Base-by-base conservation (phyloP, 2,797 vertebrate species). In the Pygocentrus nattereri region DNA sequence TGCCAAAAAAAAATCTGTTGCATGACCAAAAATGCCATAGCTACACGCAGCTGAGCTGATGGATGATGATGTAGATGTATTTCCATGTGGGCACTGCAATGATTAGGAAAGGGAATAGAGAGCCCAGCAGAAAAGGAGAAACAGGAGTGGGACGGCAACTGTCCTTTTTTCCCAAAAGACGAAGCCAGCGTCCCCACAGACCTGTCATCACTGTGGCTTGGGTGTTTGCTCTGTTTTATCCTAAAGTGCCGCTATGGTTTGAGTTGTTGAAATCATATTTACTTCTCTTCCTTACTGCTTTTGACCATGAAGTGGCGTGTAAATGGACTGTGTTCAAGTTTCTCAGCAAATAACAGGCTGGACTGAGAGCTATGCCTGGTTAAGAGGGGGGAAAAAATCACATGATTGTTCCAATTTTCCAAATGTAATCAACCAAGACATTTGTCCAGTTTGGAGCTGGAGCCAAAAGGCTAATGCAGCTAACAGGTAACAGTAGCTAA, bases 271-370 rank as follows among this genome's bases (percentile, higher is more conserved):
- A 72, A 31, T 65, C 65, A 47, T 72, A 52, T 72, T 72, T 72
- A 31, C 49, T 34, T 72, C 27, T 72, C 25, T 54, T 50, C 13
- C 16, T 52, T 52, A 50, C 71, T 27, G 70, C 70, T 21, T 56
- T 74, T 74, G 30, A 74, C 71, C 52, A 38, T 23, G 19, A 38
- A 47, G 77, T 64, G 64, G 56, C 56, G 79, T 68, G 70, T 64
- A 25, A 73, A 73, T 73, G 61, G 68, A 80, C 71, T 19, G 47
- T 67, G 74, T 80, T 50, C 78, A 67, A 56, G 18, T 67, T 61
- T 74, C 7, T 38, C 30, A 58, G 31, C 30, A 56, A 73, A 50
- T 5, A 71, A 34, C 52, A 41, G 16, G 21, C 8, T 72, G 50
- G 27, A 52, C 21, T 25, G 52, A 56, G 71, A 56, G 30, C 27